Base-by-base conservation (phyloP, 2,797 vertebrate genomes). In the Saxicola maurus region DNA sequence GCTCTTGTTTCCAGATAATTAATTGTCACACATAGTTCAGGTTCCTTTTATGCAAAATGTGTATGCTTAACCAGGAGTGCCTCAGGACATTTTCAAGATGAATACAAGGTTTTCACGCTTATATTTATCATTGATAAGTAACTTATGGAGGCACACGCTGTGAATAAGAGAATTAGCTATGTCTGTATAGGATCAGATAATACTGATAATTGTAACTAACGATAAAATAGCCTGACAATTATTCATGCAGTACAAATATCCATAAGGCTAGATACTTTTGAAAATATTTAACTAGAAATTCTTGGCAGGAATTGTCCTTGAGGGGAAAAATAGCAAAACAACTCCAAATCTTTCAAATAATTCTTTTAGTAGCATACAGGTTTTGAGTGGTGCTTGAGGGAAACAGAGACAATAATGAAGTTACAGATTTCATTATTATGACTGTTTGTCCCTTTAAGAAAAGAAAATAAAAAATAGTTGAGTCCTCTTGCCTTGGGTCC, bases 1-100 rank as follows among this genome's bases (percentile, higher is more conserved):
- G 62, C 4, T 62, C 43, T 81, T 87, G 38, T 92, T 93, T 93
- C 60, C 35, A 86, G 62, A 71, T 78, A 92, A 94, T 84, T 90
- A 82, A 85, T 89, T 89, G 64, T 82, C 43, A 89, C 59, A 71
- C n/a, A 1, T 24, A 38, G 42, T 53, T 87, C 57, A 72, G 16
- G 61, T 78, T 61, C 38, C 31, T 86, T 89, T 86, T 78, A 86
- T 72, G 35, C 0, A 7, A 72, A 68, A 68, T 75, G 12, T 59
- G 35, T 81, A 30, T 68, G 23, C 21, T 72, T 87, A 93, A 83
- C 11, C 10, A 65, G 55, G 28, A 80, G 3, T 42, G 76, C 57
- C 86, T 89, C 40, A 57, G 62, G 68, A 80, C 6, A 46, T 68
- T 86, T 77, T 56, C n/a, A 69, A 64, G 38, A 82, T 67, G 24